phyloP scores from a whole-genome alignment of 2,888 invertebrate genomes.

The Agriotes lineatus region DNA sequence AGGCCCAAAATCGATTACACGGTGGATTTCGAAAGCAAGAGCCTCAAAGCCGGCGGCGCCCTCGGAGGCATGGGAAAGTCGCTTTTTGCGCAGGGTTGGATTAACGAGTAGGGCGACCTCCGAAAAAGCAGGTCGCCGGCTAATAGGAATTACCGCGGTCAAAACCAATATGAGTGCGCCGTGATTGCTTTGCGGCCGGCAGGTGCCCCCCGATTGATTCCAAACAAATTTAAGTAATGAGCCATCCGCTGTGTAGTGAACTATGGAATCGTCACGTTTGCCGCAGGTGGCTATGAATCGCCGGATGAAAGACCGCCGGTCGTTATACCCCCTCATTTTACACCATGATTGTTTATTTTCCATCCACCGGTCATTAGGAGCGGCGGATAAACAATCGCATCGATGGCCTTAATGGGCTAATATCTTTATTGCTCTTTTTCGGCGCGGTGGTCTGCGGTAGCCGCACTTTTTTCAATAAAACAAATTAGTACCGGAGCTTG shows the following conservation, averaged over 20 bases:
- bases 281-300: slow-evolving; percentile 55
- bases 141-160: slow-evolving; percentile 1
- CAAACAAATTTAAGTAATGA: slow-evolving; percentile 48
- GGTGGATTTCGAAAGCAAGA: slow-evolving; percentile 8
- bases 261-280: slow-evolving; percentile 60
- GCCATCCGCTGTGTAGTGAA: slow-evolving; percentile 56
- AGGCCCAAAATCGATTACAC: slow-evolving; percentile 24
- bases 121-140: not conserved
- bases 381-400: slow-evolving; percentile 36
- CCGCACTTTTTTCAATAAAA: too few relatives aligned
- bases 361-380: slow-evolving; percentile 29
- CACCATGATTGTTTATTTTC: slow-evolving; percentile 45
- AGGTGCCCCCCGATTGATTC: slow-evolving; percentile 46
- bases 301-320: slow-evolving; percentile 47
- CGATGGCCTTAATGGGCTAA: slow-evolving; percentile 39
- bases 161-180: slow-evolving; percentile 27
- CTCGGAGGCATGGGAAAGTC: not conserved
- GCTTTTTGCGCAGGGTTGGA: not conserved
- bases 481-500: too few relatives aligned
- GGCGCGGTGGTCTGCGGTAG: too few relatives aligned
- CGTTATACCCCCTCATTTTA: slow-evolving; percentile 40
- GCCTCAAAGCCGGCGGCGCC: not conserved
- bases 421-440: slow-evolving; percentile 39
- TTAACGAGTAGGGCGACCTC: slow-evolving; percentile 20
- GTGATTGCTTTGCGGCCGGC: slow-evolving; percentile 31